Base-by-base conservation (phyloP, 2,888 invertebrate genomes). In the Plagodis dolabraria region DNA sequence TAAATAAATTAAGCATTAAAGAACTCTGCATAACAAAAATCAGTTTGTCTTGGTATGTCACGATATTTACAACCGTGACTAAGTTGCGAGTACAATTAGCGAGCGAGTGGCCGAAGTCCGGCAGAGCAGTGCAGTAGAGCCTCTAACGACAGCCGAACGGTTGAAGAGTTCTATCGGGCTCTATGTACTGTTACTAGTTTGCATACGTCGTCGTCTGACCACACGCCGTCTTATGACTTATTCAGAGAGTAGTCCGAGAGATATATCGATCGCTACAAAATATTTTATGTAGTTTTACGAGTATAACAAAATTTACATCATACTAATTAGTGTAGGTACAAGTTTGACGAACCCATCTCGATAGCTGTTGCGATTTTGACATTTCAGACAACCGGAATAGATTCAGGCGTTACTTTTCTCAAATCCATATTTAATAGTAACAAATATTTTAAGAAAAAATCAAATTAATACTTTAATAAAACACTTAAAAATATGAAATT, bases 61-160 rank as follows among this genome's bases (percentile, higher is more conserved):
- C 12, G 2, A 33, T 8, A 44, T 45, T 6, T 12, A n/a, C 8
- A 22, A n/a, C 33, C 43, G 51, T 46, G 50, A 48, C 54, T 46
- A 53, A 65, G 65, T 60, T 47, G 58, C 35, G 45, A 45, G 50
- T 38, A 62, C 66, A 62, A 66, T 66, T 66, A 66, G 57, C 53
- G 53, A 61, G 52, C 57, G 47, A 60, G 57, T 57, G 63, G 57
- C 44, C 64, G 10, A 38, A 49, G 45, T 49, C 53, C 47, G 47
- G 46, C 34, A 4, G 46, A 56, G 50, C 22, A 9, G 33, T 42
- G 8, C 2, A 44, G 51, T 12, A 12, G 12, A 43, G n/a, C n/a
- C 22, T 35, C 44, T 5, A 44, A 44, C 43, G 9, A 38, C 38
- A 8, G 43, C 6, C 11, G 43, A 7, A 43, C 9, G 10, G 40